Evolutionary conservation across 2,113 vertebrate species (phyloP).

Genomic region (Sciurus niger): DNA sequence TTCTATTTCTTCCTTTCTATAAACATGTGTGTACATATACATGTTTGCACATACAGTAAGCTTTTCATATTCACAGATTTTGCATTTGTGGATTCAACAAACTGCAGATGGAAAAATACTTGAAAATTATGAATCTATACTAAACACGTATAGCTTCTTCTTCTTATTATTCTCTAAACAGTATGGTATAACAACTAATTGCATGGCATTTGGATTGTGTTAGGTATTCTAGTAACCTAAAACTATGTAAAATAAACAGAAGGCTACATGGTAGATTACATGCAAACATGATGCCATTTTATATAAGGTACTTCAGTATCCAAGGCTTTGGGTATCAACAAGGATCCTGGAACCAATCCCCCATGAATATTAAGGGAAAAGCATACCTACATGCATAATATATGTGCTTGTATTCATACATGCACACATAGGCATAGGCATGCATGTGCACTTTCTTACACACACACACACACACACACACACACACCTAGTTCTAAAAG

Average conservation of each 20-base stretch:
- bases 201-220: not conserved
- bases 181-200: not conserved
- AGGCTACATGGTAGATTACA: not conserved
- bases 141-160: not conserved
- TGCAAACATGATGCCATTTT: not conserved
- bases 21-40: not conserved
- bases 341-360: not conserved
- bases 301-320: not conserved
- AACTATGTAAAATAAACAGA: not conserved
- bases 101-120: not conserved
- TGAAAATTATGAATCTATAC: not conserved
- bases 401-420: not conserved
- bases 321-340: not conserved
- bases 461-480: not conserved
- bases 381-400: not conserved
- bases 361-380: not conserved
- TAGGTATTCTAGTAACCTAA: not conserved
- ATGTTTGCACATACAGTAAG: not conserved
- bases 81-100: not conserved
- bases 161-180: not conserved
- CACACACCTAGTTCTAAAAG: no score
- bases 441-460: not conserved
- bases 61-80: not conserved
- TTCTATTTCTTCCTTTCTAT: not conserved
- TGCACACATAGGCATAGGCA: not conserved